Base-by-base conservation (phyloP, 2,888 invertebrate species). In the Drosophila prostipennis region DNA sequence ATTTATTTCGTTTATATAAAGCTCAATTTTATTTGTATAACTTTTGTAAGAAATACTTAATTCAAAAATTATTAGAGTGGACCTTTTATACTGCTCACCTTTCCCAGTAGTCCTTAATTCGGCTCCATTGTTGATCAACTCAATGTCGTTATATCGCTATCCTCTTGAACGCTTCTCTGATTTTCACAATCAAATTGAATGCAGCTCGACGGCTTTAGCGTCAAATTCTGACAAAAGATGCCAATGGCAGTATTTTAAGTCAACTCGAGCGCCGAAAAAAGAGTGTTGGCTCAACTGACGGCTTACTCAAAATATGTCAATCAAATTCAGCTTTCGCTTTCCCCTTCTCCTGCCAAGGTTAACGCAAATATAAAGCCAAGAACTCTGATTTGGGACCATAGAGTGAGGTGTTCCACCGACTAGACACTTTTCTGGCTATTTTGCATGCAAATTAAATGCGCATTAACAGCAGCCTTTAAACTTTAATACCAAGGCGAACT, bases 241-340 rank as follows among this genome's bases (percentile, higher is more conserved):
- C 52, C 77, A 79, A 60, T 46, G 59, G 42, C 74, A 79, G 57
- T 52, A 39, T 52, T 45, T 52, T 42, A 52, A 67, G 64, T 65
- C 60, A 39, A 37, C 39, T 57, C 52, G 14, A 26, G 46, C 42
- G 59, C 61, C 72, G 29, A 29, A 77, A 60, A 53, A 55, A 54
- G 26, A 72, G 52, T 58, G 55, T 60, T 56, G 46, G 78, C 52
- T 76, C 56, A 59, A 67, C 74, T 72, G 78, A 75, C 76, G 83
- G 89, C 83, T 88, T 84, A 78, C 72, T 75, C 73, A 88, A 88
- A 83, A 83, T 83, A 82, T 83, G 83, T 78, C 83, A 83, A 83
- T 83, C 87, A 88, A 82, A 64, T 61, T 69, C 59, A 67, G 48
- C 57, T 51, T 26, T 14, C 16, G n/a, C 23, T 19, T 26, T 46